Evolutionary conservation across 2,113 vertebrate genomes (phyloP).

Genomic region (Hydropotes inermis): DNA sequence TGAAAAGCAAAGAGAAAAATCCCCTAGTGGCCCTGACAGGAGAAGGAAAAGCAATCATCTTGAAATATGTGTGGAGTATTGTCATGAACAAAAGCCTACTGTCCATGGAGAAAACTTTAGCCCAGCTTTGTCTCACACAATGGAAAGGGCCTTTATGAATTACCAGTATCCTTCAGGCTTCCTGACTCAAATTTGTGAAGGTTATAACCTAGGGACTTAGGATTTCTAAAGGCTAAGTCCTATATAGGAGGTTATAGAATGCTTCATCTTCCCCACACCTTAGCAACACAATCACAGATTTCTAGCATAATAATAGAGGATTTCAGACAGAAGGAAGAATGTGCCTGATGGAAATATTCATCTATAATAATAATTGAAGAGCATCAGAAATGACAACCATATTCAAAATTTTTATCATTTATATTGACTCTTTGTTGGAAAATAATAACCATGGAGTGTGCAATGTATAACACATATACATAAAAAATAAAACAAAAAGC

Average conservation of each 20-base stretch:
- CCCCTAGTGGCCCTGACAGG: not conserved
- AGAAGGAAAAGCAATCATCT: not conserved
- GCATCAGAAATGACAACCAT: not conserved
- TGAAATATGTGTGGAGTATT: not conserved
- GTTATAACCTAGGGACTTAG: not conserved
- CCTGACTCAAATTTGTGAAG: not conserved
- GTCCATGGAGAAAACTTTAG: not conserved
- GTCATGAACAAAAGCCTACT: not conserved
- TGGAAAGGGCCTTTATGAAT: not conserved
- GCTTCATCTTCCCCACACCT: not conserved
- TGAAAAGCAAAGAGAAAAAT: not conserved
- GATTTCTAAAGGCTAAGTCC: not conserved
- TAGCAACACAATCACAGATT: not conserved
- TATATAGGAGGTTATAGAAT: not conserved
- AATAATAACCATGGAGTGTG: not conserved
- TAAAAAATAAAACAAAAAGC: not conserved
- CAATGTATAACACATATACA: not conserved
- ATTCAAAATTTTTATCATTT: not conserved
- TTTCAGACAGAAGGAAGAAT: not conserved
- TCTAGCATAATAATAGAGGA: not conserved
- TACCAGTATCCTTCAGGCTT: not conserved
- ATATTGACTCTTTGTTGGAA: not conserved
- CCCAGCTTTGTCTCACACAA: not conserved
- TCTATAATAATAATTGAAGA: not conserved
- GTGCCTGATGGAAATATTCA: not conserved